phyloP scores from a whole-genome alignment of 2,113 vertebrate species.

The Dromiciops gliroides region DNA sequence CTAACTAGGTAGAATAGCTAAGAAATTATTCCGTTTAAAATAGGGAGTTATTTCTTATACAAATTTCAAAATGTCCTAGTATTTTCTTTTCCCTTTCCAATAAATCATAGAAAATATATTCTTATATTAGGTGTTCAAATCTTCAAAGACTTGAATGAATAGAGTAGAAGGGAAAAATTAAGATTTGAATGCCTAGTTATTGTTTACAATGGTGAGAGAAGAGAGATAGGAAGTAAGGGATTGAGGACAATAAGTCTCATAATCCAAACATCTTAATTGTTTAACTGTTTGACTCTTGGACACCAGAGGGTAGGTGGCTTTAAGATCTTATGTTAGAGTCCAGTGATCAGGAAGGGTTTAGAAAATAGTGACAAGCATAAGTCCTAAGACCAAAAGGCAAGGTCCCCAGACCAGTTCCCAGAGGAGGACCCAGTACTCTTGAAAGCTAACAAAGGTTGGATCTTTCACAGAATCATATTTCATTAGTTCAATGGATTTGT shows the following conservation, averaged over 20 bases:
- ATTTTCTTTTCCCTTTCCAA: background rate
- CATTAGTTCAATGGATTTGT: background rate
- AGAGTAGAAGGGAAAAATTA: background rate
- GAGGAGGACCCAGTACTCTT: background rate
- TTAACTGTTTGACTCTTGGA: no score
- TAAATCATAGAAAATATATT: background rate
- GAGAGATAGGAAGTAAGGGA: rapidly evolving
- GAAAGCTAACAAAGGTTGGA: background rate
- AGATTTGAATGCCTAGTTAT: background rate
- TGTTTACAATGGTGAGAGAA: background rate
- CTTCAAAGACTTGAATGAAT: no score
- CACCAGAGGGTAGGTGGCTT: background rate
- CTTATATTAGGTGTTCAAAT: no score
- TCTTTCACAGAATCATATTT: background rate
- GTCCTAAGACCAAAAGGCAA: background rate
- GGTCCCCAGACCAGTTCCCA: background rate
- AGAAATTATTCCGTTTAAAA: background rate
- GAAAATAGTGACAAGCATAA: background rate
- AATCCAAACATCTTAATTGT: background rate
- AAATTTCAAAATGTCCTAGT: background rate
- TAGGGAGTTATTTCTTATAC: background rate
- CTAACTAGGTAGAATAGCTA: background rate
- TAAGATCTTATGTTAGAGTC: background rate
- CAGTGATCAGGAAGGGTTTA: background rate
- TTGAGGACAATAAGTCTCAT: background rate